Evolutionary conservation across 2,888 invertebrate species (phyloP).

Genomic region (Trachelus stipa): DNA sequence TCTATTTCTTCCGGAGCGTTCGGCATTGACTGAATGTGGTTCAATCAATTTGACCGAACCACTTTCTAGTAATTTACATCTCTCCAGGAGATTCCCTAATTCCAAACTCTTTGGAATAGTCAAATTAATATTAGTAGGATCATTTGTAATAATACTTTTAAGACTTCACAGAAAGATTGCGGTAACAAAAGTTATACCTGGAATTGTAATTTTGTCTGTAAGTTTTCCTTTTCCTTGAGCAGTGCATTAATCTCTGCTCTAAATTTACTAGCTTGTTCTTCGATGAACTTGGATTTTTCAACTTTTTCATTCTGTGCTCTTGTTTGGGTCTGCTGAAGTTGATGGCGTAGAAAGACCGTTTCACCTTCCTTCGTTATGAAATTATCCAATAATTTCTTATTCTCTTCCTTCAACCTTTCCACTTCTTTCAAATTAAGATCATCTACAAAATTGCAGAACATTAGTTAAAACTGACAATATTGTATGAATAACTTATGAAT

Average conservation of each 20-base stretch:
- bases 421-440: conserved; percentile 34
- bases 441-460: conserved; percentile 23
- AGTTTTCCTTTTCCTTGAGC: conserved; percentile 52
- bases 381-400: conserved; percentile 49
- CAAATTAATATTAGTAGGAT: neutral
- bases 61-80: conserved; percentile 53
- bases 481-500: neutral
- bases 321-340: conserved; percentile 46
- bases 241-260: conserved; percentile 45
- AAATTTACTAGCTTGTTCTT: conserved; percentile 49
- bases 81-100: conserved; percentile 46
- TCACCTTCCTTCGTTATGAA: conserved; percentile 59
- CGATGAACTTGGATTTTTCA: conserved; percentile 48
- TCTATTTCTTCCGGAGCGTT: conserved; percentile 37
- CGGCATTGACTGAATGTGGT: conserved; percentile 41
- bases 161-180: neutral
- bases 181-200: conserved; percentile 38
- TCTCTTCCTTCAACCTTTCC: conserved; percentile 49
- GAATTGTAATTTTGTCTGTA: conserved; percentile 54
- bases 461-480: neutral
- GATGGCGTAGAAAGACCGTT: conserved; percentile 49
- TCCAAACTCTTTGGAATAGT: conserved; percentile 42
- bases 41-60: conserved; percentile 51
- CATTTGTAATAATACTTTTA: neutral
- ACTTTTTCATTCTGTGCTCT: conserved; percentile 48